phyloP scores from a whole-genome alignment of 2,797 vertebrate genomes.

The Galagoides demidoff region DNA sequence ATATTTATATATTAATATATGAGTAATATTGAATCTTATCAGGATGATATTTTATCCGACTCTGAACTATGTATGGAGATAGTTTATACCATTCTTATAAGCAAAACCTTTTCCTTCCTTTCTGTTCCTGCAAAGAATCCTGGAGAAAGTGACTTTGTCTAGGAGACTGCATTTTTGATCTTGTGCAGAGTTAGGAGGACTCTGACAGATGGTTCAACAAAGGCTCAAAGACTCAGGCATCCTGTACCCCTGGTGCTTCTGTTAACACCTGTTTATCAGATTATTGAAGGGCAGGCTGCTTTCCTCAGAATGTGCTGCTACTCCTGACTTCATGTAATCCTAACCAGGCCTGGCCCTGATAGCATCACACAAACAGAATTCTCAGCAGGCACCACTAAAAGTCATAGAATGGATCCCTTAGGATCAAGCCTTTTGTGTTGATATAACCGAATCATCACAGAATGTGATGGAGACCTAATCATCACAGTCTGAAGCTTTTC shows the following conservation, averaged over 20 bases:
- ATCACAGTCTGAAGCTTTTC: not conserved
- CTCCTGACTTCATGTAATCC: not conserved
- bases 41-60: not conserved
- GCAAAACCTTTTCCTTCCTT: not conserved
- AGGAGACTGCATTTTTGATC: not conserved
- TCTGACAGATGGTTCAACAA: slow-evolving; percentile 37
- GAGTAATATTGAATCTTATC: not conserved
- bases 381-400: not conserved
- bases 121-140: not conserved
- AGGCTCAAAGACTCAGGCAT: not conserved
- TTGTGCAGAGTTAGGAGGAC: not conserved
- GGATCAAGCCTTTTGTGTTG: not conserved
- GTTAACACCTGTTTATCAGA: slow-evolving; percentile 62
- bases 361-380: not conserved
- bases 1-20: too few species aligned
- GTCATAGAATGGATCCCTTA: not conserved
- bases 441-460: not conserved
- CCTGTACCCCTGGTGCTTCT: not conserved
- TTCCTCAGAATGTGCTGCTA: not conserved
- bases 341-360: not conserved
- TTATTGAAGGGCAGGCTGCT: slow-evolving; percentile 60
- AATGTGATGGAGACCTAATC: not conserved
- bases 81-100: not conserved
- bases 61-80: not conserved
- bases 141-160: slow-evolving; percentile 13